Evolutionary conservation across 1,140 invertebrate genomes (phyloP).

Genomic region (Magallana gigas): DNA sequence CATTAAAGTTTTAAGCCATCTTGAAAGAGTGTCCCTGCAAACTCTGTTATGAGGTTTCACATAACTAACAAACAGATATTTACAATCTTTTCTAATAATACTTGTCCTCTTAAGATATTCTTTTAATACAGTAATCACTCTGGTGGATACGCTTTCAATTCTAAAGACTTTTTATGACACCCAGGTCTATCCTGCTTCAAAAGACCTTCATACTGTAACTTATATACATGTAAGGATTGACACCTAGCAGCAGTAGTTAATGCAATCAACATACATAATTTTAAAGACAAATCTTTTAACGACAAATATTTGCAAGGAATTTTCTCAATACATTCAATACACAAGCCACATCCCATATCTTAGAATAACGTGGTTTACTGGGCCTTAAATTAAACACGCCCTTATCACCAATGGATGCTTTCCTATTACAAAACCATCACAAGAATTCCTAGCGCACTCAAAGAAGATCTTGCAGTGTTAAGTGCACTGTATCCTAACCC

Average conservation of each 20-base stretch:
- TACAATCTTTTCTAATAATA: conserved; percentile 20
- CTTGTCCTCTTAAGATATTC: conserved; percentile 26
- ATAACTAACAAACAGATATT: conserved; percentile 51
- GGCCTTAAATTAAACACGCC: conserved; percentile 42
- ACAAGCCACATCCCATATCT: conserved; percentile 38
- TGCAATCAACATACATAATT: conserved; percentile 29
- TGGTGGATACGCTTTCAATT: conserved; percentile 4
- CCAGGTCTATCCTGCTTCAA: conserved; percentile 26
- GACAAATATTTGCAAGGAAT: conserved; percentile 41
- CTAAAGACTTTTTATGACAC: neutral
- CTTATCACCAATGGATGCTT: conserved; percentile 49
- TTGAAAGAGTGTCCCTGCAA: conserved; percentile 37
- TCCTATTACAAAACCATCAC: conserved; percentile 44
- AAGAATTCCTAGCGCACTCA: conserved; percentile 46
- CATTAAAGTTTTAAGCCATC: conserved; percentile 52
- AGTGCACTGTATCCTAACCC: conserved; percentile 51
- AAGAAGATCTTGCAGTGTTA: conserved; percentile 56
- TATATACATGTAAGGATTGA: conserved; percentile 10
- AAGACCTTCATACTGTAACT: neutral
- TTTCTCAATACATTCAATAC: conserved; percentile 37
- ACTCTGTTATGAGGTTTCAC: conserved; percentile 46
- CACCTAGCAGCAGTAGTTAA: neutral
- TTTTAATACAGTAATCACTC: conserved; percentile 28
- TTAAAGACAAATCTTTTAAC: conserved; percentile 28
- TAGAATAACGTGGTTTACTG: neutral